Evolutionary conservation across 1,140 invertebrate species (phyloP).

Genomic region (Chionoecetes opilio): DNA sequence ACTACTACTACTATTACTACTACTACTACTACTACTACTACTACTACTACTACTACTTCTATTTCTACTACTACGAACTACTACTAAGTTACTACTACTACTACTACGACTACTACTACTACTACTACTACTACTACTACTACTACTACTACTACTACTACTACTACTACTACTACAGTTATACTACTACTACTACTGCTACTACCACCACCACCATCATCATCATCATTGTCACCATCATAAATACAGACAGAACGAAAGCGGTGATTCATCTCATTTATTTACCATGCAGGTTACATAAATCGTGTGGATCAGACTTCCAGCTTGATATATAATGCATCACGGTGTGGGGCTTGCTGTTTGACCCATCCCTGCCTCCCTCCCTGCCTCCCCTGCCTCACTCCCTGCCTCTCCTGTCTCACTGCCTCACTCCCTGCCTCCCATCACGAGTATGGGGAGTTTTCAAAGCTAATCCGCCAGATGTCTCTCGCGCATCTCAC

Average conservation of each 20-base stretch:
- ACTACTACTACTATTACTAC: neutral
- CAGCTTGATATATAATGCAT: too few relatives aligned
- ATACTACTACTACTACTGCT: neutral
- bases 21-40: conserved; percentile 12
- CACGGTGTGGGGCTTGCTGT: too few relatives aligned
- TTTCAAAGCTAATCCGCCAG: too few relatives aligned
- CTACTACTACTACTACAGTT: conserved; percentile 17
- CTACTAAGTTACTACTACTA: neutral
- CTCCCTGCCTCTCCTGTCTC: too few relatives aligned
- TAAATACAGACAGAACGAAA: neutral
- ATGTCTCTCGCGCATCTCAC: too few relatives aligned
- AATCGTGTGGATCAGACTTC: too few relatives aligned
- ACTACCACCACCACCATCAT: neutral
- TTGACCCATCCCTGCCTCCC: too few relatives aligned
- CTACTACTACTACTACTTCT: neutral
- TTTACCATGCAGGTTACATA: too few relatives aligned
- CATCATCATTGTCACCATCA: neutral
- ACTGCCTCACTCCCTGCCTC: too few relatives aligned
- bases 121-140: conserved; percentile 29
- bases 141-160: conserved; percentile 17
- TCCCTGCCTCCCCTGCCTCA: too few relatives aligned
- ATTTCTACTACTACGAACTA: neutral
- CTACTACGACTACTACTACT: neutral
- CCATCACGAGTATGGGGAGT: too few relatives aligned
- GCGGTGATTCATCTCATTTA: too few relatives aligned